Conservation (phyloP, 2,113 vertebrate species). For the Coreoperca whiteheadi region DNA sequence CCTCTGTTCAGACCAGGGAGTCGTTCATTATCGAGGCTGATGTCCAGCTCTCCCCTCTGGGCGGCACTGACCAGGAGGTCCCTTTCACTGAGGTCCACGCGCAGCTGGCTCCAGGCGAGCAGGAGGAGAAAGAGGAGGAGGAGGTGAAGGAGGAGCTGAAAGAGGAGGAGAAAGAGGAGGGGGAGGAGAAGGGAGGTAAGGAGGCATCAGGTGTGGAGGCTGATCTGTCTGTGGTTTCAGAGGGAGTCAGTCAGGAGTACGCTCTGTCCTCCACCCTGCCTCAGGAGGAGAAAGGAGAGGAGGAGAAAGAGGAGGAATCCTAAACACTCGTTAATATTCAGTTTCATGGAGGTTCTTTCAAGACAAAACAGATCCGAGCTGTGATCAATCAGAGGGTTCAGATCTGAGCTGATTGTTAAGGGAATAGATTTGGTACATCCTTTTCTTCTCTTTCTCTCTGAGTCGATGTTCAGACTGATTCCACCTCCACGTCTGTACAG, state of each 20-base stretch:
- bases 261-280: slow-evolving; percentile 80
- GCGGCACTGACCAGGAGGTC: slow-evolving; percentile 68
- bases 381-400: neutral
- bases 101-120: slow-evolving; percentile 76
- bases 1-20: slow-evolving; percentile 33
- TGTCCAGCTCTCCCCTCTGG: slow-evolving; percentile 62
- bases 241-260: slow-evolving; percentile 79
- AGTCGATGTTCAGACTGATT: neutral
- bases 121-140: slow-evolving; percentile 70
- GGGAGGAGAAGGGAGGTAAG: neutral
- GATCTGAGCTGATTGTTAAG: slow-evolving; percentile 1
- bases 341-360: neutral
- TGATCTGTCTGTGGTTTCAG: slow-evolving; percentile 52
- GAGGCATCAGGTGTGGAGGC: slow-evolving; percentile 39
- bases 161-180: slow-evolving; percentile 57
- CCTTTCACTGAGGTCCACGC: slow-evolving; percentile 83
- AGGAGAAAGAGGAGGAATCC: slow-evolving; percentile 34
- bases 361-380: neutral
- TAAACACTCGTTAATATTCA: slow-evolving; percentile 24
- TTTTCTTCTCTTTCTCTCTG: neutral
- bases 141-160: slow-evolving; percentile 25
- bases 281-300: slow-evolving; percentile 63
- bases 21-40: slow-evolving; percentile 36
- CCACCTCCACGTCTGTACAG: neutral
- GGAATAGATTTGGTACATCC: neutral